Evolutionary conservation across 2,113 vertebrate species (phyloP).

Genomic region (Hemibagrus wyckioides): DNA sequence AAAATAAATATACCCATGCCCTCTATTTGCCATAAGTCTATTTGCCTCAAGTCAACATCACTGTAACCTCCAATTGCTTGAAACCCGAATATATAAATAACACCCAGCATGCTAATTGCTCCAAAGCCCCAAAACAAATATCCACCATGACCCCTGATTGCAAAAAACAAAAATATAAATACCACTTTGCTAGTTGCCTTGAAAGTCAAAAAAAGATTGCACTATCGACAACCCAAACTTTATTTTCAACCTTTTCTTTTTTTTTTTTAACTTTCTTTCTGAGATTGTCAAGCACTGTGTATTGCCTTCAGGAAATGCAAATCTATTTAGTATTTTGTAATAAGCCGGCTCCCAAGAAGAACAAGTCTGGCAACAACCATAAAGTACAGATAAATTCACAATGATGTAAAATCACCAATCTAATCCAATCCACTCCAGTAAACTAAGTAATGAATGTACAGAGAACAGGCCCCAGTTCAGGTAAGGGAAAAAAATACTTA

Average conservation of each 20-base stretch:
- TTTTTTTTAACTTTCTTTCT: not conserved
- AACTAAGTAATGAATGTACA: not conserved
- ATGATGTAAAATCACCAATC: not conserved
- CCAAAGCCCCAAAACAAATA: not conserved
- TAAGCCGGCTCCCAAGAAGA: not conserved
- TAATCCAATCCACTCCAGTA: not conserved
- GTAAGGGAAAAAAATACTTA: slow-evolving; percentile 67
- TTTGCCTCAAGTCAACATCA: too few relatives aligned
- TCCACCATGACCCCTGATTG: not conserved
- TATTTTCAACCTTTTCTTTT: not conserved
- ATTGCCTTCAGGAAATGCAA: not conserved
- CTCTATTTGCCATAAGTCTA: too few relatives aligned
- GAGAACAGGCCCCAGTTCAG: not conserved
- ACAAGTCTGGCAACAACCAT: not conserved
- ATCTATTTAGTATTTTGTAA: not conserved
- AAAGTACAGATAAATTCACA: not conserved
- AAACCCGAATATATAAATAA: not conserved
- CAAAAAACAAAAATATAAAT: not conserved
- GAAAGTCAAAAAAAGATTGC: not conserved
- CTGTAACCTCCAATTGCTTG: not conserved
- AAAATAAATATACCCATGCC: too few relatives aligned
- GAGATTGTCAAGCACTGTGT: not conserved
- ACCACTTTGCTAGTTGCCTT: not conserved
- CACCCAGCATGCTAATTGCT: not conserved
- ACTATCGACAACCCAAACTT: not conserved